Base-by-base conservation (phyloP, 2,888 invertebrate species). In the Spodoptera exigua region DNA sequence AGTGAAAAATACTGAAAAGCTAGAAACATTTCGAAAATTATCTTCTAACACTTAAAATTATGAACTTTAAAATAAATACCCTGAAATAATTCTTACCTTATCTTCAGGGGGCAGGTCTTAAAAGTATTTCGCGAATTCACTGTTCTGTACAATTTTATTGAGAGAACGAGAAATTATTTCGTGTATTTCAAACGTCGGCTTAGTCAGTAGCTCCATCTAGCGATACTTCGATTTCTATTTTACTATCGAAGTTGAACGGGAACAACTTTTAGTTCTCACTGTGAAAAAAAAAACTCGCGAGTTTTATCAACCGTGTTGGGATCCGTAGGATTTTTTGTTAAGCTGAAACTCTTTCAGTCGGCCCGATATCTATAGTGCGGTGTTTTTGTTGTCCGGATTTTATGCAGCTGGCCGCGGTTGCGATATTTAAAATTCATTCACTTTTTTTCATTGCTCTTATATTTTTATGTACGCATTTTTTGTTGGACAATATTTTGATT, bases 261-360 rank as follows among this genome's bases (percentile, higher is more conserved):
- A 74, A 75, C 73, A 78, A 75, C 64, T 77, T 77, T 78, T 59
- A 65, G 62, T 48, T 64, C 52, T 49, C 48, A 70, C 41, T 65
- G 57, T 44, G 46, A 32, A 45, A 71, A 75, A 73, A 67, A 56
- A 52, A 54, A 46, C 11, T 58, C 65, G 45, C 53, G 48, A 49
- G 4, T 49, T 62, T 49, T 53, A 64, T 61, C 70, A 61, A 69
- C 71, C 43, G 37, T 34, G 40, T 21, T n/a, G 49, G 66, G 70
- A 60, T 75, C 66, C 34, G 66, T 47, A 46, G 37, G 45, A 21
- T 41, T 52, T 57, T 36, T 14, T 17, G n/a, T 37, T 17, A 17
- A 16, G 35, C 39, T 16, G 46, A 7, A 21, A 43, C 37, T 70
- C 54, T 65, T 27, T n/a, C 13, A 27, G 27, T 27, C 4, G n/a